Conservation (phyloP, 2,888 invertebrate genomes). For the Andrena praecox region DNA sequence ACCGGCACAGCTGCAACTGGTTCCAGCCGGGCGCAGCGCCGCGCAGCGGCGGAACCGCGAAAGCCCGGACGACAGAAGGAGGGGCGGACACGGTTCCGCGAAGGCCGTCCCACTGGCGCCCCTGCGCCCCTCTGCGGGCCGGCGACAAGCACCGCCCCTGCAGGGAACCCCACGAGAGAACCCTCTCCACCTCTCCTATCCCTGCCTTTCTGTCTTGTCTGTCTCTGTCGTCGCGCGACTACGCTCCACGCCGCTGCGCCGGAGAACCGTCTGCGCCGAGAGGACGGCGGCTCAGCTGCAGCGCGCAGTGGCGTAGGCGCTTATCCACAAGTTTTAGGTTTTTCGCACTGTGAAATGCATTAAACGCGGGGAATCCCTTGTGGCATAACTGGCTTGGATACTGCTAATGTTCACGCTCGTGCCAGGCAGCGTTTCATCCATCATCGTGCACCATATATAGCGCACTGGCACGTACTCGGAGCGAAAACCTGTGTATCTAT, state of each 20-base stretch:
- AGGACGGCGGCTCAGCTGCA: slow-evolving; percentile 43
- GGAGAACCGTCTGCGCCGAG: slow-evolving; percentile 39
- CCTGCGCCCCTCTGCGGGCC: slow-evolving; percentile 1
- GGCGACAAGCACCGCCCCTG: slow-evolving; percentile 64
- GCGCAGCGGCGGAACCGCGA: slow-evolving; percentile 63
- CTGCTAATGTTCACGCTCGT: too few species aligned
- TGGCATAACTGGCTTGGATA: not conserved
- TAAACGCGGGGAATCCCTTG: not conserved
- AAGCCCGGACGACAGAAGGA: slow-evolving; percentile 56
- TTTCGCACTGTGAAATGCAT: too few species aligned
- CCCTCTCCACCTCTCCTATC: slow-evolving; percentile 16
- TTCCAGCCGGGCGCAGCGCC: slow-evolving; percentile 70
- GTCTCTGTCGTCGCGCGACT: slow-evolving; percentile 15
- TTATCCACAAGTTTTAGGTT: not conserved
- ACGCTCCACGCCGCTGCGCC: slow-evolving; percentile 58
- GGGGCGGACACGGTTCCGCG: slow-evolving; percentile 59
- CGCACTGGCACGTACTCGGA: too few species aligned
- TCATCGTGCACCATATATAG: too few species aligned
- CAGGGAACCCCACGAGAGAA: slow-evolving; percentile 36
- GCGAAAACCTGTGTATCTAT: too few species aligned
- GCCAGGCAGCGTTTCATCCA: too few species aligned
- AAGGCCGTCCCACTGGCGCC: slow-evolving; percentile 71
- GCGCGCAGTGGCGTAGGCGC: slow-evolving; percentile 61
- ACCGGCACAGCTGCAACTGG: slow-evolving; percentile 73
- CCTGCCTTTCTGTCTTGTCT: not conserved